Conservation (phyloP, 1,140 invertebrate genomes). For the Melipona quadrifasciata region DNA sequence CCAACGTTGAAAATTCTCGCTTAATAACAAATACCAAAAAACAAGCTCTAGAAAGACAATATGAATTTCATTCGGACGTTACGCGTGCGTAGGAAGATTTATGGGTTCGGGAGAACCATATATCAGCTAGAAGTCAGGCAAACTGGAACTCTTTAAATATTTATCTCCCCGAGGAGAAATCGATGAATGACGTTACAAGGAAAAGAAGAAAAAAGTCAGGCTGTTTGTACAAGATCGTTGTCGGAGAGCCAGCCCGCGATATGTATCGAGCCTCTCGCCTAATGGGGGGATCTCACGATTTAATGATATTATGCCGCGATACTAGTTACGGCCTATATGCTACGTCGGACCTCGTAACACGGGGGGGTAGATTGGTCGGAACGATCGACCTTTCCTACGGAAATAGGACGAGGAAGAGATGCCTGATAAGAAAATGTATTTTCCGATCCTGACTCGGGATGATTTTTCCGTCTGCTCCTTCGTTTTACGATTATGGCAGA, state of each 20-base stretch:
- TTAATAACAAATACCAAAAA: background rate
- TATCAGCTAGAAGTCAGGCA: background rate
- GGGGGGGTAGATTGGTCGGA: constrained; percentile 57
- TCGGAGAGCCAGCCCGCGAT: constrained; percentile 4
- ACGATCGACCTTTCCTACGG: constrained; percentile 56
- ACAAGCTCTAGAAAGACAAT: background rate
- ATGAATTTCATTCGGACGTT: background rate
- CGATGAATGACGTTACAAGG: background rate
- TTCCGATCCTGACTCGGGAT: constrained; percentile 70
- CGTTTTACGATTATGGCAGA: constrained; percentile 24
- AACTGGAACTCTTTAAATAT: constrained; percentile 21
- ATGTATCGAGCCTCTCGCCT: constrained; percentile 17
- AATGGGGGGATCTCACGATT: constrained; percentile 71
- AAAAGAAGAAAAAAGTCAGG: background rate
- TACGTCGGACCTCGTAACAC: constrained; percentile 59
- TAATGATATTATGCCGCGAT: constrained; percentile 74
- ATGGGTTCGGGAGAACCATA: background rate
- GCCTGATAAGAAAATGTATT: constrained; percentile 76
- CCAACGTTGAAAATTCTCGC: background rate
- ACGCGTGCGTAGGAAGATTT: background rate
- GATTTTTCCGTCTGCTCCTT: constrained; percentile 66
- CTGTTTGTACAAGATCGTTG: constrained; percentile 7
- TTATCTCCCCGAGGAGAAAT: constrained; percentile 16
- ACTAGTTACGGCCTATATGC: constrained; percentile 57
- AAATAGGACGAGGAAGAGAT: constrained; percentile 74